Evolutionary conservation across 1,140 invertebrate species (phyloP).

Genomic region (Riptortus pedestris): DNA sequence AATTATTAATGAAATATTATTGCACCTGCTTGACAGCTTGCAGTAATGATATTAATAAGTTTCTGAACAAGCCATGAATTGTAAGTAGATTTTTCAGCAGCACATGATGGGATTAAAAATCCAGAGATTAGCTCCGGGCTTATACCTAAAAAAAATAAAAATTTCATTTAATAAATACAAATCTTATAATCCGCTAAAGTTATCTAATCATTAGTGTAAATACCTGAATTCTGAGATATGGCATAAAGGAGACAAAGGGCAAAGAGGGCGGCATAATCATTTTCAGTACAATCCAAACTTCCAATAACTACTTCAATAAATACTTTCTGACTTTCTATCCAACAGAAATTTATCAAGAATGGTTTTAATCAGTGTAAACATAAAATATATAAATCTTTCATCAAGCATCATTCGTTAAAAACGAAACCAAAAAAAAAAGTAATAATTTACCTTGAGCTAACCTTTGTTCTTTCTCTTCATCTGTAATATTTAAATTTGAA

Average conservation of each 20-base stretch:
- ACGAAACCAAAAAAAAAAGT: not conserved
- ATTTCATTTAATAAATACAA: not conserved
- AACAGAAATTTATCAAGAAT: not conserved
- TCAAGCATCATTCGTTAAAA: not conserved
- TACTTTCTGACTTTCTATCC: slow-evolving; percentile 35
- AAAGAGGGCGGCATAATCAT: slow-evolving; percentile 90
- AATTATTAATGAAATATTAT: too few species aligned
- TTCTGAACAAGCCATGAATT: slow-evolving; percentile 66
- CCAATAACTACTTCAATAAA: slow-evolving; percentile 82
- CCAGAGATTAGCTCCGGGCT: slow-evolving; percentile 61
- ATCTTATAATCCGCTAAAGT: too few species aligned
- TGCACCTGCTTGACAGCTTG: slow-evolving; percentile 72
- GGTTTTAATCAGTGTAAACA: too few species aligned
- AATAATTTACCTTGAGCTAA: slow-evolving; percentile 38
- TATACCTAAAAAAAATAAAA: slow-evolving; percentile 49
- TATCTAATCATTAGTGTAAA: too few species aligned
- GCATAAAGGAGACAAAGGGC: slow-evolving; percentile 86
- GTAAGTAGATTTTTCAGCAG: slow-evolving; percentile 44
- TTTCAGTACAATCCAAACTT: slow-evolving; percentile 73
- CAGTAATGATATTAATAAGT: slow-evolving; percentile 64
- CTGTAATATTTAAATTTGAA: slow-evolving; percentile 64
- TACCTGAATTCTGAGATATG: slow-evolving; percentile 87
- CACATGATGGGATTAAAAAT: slow-evolving; percentile 40
- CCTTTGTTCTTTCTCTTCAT: slow-evolving; percentile 78
- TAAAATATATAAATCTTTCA: too few species aligned